phyloP scores from a whole-genome alignment of 2,113 vertebrate species.

The Rhineura floridana region DNA sequence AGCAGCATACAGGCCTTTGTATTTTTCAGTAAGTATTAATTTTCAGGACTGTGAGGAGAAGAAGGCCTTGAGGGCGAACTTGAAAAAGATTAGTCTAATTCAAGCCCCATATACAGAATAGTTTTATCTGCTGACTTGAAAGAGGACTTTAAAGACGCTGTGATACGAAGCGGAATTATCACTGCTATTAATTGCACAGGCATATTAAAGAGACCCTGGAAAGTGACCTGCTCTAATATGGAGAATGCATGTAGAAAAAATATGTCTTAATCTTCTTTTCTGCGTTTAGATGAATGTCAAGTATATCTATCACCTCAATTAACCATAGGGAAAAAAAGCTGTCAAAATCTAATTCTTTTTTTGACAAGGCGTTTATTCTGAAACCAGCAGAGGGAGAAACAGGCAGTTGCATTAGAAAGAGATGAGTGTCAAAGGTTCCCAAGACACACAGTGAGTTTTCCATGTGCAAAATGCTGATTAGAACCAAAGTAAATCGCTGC shows the following conservation, averaged over 20 bases:
- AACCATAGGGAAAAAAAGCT: conserved; percentile 82
- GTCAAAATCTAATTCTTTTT: conserved; percentile 83
- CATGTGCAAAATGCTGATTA: conserved; percentile 77
- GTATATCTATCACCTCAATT: conserved; percentile 89
- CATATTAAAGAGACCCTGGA: conserved; percentile 84
- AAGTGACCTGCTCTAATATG: conserved; percentile 84
- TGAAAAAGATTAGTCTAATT: conserved; percentile 79
- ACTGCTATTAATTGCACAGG: conserved; percentile 80
- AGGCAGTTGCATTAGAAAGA: conserved; percentile 76
- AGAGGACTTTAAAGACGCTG: conserved; percentile 76
- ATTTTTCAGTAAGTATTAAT: conserved; percentile 77
- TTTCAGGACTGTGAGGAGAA: conserved; percentile 67
- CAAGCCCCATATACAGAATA: conserved; percentile 64
- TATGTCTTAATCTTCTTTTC: conserved; percentile 83
- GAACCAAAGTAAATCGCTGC: conserved; percentile 67
- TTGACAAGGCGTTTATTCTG: conserved; percentile 78
- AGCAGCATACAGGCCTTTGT: conserved; percentile 69
- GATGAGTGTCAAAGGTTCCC: conserved; percentile 70
- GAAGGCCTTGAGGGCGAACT: conserved; percentile 70
- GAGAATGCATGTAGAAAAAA: conserved; percentile 78
- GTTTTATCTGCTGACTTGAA: conserved; percentile 77
- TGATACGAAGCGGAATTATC: conserved; percentile 78
- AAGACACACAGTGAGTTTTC: conserved; percentile 71
- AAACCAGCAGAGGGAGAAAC: conserved; percentile 78
- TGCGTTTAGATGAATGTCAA: conserved; percentile 84